These are phyloP conservation scores for Drosophila pachea DNA, from an alignment of 1,140 invertebrate genomes.

Conservation along the genomic window DNA sequence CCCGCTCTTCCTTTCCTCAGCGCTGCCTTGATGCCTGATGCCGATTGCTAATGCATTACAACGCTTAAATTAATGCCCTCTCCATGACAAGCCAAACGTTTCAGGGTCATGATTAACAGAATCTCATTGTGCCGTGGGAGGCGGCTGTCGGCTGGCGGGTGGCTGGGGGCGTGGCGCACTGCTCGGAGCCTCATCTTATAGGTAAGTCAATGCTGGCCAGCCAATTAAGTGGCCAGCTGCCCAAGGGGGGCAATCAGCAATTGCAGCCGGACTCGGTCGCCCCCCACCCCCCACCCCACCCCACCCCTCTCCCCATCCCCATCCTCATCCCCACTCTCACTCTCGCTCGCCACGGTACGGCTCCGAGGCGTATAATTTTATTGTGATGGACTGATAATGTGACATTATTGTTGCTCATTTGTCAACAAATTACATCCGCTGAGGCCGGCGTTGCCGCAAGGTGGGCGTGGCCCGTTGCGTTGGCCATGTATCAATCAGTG, in stretches of 20 bases:
- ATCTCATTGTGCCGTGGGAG: constrained; percentile 23
- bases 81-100: constrained; percentile 59
- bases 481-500: constrained; percentile 70
- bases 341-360: too few species aligned
- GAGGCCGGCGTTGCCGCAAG: constrained; percentile 18
- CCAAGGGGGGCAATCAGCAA: constrained; percentile 30
- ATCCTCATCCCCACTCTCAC: too few species aligned
- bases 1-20: too few species aligned
- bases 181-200: background rate
- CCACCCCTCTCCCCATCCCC: too few species aligned
- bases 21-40: constrained; percentile 8
- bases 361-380: constrained; percentile 67
- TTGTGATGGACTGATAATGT: constrained; percentile 77
- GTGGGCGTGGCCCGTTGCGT: constrained; percentile 36
- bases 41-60: constrained; percentile 34
- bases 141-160: background rate
- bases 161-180: background rate
- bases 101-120: constrained; percentile 43
- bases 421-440: constrained; percentile 71
- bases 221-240: constrained; percentile 39
- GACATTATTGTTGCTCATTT: constrained; percentile 76
- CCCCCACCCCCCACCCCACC: too few species aligned
- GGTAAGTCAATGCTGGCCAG: constrained; percentile 28
- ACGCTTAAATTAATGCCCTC: constrained; percentile 56
- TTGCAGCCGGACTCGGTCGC: constrained; percentile 33